A percentile compares a stretch with the other conserved stretches of the same genome.
These are phyloP conservation scores for Xanthorhoe spadicearia DNA, from an alignment of 2,888 invertebrate species.

Conservation along the genomic window DNA sequence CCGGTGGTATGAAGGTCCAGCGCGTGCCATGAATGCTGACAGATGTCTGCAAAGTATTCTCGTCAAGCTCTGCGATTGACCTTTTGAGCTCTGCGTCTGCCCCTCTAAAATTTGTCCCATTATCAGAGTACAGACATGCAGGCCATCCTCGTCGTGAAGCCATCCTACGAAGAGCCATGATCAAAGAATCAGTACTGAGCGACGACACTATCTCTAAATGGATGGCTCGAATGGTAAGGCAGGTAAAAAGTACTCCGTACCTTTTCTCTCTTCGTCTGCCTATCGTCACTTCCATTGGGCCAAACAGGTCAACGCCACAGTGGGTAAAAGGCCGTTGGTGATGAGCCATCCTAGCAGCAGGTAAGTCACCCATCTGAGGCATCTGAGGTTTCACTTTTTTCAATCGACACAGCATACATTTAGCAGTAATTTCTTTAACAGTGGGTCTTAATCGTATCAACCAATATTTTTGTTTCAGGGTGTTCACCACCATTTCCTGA, in stretches of 20 bases:
- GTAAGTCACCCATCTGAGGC: conserved; percentile 43
- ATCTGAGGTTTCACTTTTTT: background rate
- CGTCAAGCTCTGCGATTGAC: conserved; percentile 28
- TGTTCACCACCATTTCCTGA: background rate
- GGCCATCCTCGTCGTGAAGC: conserved; percentile 43
- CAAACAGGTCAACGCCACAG: conserved; percentile 45
- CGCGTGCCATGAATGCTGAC: background rate
- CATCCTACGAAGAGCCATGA: conserved; percentile 46
- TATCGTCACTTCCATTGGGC: conserved; percentile 41
- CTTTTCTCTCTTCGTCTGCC: conserved; percentile 38
- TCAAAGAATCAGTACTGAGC: conserved; percentile 38
- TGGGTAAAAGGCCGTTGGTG: conserved; percentile 41
- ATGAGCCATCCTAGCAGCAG: conserved; percentile 39
- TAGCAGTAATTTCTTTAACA: background rate
- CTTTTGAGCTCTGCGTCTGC: conserved; percentile 36
- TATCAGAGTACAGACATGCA: conserved; percentile 31
- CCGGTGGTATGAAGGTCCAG: conserved; percentile 35
- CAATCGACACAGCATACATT: background rate
- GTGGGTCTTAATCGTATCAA: background rate
- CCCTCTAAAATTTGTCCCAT: conserved; percentile 41
- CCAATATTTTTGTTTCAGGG: background rate
- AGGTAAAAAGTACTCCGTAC: conserved; percentile 46
- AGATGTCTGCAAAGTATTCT: background rate
- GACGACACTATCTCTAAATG: conserved; percentile 37
- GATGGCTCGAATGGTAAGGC: too few species aligned